Percentiles rank a stretch among this genome's conserved stretches.
Conservation (phyloP, 2,888 invertebrate genomes). For the Adelognathus sp. region DNA sequence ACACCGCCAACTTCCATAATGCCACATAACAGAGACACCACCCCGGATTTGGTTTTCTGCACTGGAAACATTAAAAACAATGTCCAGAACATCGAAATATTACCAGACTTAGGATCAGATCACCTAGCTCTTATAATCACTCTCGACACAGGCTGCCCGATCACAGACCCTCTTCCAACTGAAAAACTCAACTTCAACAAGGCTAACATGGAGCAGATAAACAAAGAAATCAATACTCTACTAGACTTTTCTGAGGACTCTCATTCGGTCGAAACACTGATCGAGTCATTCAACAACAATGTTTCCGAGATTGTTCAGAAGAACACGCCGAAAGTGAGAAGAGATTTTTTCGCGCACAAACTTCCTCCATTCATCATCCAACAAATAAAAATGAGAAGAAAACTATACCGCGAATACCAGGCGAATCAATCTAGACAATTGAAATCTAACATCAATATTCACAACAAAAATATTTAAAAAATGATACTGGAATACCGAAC, state of each 20-base stretch:
- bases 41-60: conserved; percentile 1
- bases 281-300: neutral
- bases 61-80: conserved; percentile 9
- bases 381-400: conserved; percentile 1
- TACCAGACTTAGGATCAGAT: neutral
- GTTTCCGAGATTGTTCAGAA: neutral
- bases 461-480: neutral
- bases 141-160: neutral
- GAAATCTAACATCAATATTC: neutral
- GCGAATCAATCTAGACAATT: neutral
- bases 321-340: neutral
- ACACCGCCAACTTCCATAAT: conserved; percentile 16
- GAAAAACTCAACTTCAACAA: conserved; percentile 11
- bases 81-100: neutral
- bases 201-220: neutral
- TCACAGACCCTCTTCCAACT: neutral
- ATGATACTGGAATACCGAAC: neutral
- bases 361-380: conserved; percentile 3
- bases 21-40: conserved; percentile 15
- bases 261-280: neutral
- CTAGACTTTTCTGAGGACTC: neutral
- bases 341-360: neutral
- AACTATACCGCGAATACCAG: neutral
- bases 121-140: neutral
- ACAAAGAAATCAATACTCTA: neutral